Evolutionary conservation across 2,888 invertebrate species (phyloP).

Genomic region (Eristalis intricaria): DNA sequence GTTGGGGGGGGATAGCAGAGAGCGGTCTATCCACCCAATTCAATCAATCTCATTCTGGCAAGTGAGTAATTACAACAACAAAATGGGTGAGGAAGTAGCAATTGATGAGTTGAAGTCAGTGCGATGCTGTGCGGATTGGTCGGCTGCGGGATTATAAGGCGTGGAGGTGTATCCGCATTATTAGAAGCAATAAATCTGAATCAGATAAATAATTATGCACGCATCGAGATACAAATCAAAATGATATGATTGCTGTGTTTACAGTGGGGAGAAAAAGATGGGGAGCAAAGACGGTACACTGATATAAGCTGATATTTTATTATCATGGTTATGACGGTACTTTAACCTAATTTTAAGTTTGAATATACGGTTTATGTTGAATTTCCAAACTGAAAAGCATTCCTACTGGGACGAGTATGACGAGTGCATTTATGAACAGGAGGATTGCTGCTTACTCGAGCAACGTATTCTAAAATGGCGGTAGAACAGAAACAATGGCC

Average conservation of each 20-base stretch:
- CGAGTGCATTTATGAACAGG: too few species aligned
- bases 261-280: conserved; percentile 35
- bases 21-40: conserved; percentile 44
- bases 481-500: too few species aligned
- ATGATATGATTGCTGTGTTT: conserved; percentile 38
- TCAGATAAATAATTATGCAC: conserved; percentile 34
- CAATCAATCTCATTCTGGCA: conserved; percentile 64
- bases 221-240: conserved; percentile 34
- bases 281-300: neutral
- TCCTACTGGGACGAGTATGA: too few species aligned
- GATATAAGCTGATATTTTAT: too few species aligned
- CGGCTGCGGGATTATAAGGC: neutral
- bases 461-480: too few species aligned
- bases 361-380: too few species aligned
- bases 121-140: neutral
- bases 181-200: conserved; percentile 32
- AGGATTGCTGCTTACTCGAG: too few species aligned
- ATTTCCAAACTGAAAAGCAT: too few species aligned
- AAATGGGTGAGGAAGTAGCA: conserved; percentile 45
- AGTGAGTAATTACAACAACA: conserved; percentile 64
- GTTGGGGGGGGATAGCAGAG: neutral
- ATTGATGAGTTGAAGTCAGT: neutral
- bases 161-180: conserved; percentile 22
- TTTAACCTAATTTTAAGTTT: too few species aligned
- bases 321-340: too few species aligned